Base-by-base conservation (phyloP, 2,888 invertebrate genomes). In the Monoplex corrugatus region DNA sequence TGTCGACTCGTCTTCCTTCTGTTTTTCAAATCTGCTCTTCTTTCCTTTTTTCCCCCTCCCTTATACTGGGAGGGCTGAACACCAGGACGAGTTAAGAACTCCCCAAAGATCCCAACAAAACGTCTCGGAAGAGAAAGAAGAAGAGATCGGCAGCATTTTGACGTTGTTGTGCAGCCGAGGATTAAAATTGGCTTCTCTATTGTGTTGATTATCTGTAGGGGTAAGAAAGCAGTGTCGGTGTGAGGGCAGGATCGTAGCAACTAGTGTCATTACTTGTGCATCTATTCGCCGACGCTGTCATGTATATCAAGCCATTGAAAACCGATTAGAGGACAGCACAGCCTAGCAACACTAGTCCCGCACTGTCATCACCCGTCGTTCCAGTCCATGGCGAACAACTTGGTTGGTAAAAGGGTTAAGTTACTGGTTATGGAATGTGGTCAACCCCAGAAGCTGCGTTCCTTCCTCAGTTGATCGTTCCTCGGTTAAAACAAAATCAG, bases 201-300 rank as follows among this genome's bases (percentile, higher is more conserved):
- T 85, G 84, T 85, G 84, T 35, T 57, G 84, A 85, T 85, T 85
- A 85, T 50, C 84, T 83, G 10, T 43, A 19, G 10, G 44, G 32
- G 43, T 44, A 28, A 83, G 44, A n/a, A 45, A 85, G 57, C 84
- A 16, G 50, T 44, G 35, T 40, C 19, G 6, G 78, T 23, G 35
- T 13, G 2, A 40, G 38, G 78, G 38, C 35, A 32, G 16, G 35
- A 78, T 40, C 38, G 16, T 78, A 23, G 38, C 78, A 78, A 40
- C 40, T 8, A 78, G 78, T 78, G 78, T 78, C 78, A 78, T 78
- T 40, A 38, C 78, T 78, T 78, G 38, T 78, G 78, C 78, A 78
- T 78, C 78, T 38, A 35, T 78, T 8, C 78, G 19, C 38, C 23
- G 0, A 16, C 78, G 23, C 78, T 78, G 78, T 78, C 78, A 38